Evolutionary conservation across 35 echinoderm and acorn worm species (phyloP), one percentile per base, ranked within the genome.

Genomic region (Heliocidaris erythrogramma): DNA sequence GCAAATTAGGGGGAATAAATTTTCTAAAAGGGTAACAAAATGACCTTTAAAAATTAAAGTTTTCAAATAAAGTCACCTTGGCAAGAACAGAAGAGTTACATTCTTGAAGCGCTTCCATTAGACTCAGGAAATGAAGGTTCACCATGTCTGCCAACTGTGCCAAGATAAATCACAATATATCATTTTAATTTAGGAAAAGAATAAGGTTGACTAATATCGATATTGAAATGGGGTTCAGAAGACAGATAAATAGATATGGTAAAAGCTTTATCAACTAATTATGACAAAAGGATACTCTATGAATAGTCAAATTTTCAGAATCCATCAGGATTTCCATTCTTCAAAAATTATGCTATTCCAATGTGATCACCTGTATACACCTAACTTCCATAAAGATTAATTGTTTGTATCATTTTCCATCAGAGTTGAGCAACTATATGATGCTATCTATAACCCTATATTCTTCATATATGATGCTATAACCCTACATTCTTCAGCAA

Each of bases 31-130:
- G 35, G 35, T 42, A 42, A 42, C 35, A 42, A 42, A 42, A 42
- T 42, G 0, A 42, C 3, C 35, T 42, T 42, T 42, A 0, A 3
- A 42, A 42, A 42, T 42, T 42, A 0, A 42, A 42, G 1, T 42
- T 42, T 42, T 42, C 0, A 42, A 2, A 87, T 42, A 31, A 42
- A 42, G 4, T 94, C 35, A 99, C 98, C 98, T 99, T 99, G 50
- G 98, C 95, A 30, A 99, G 86, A 24, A 97, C 98, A 9, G 98
- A 99, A 91, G 98, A 99, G 95, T 99, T 97, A 30, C 98, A 99
- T 89, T 99, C 98, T 61, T 97, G 97, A 31, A 99, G 65, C 5
- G 98, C 98, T 96, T 99, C 98, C 98, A 99, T 99, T 27, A 99
- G 35, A 87, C 98, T 97, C 31, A 99, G 88, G 92, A 99, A 99